Conservation (phyloP, 2,113 vertebrate genomes). For the Caretta caretta region DNA sequence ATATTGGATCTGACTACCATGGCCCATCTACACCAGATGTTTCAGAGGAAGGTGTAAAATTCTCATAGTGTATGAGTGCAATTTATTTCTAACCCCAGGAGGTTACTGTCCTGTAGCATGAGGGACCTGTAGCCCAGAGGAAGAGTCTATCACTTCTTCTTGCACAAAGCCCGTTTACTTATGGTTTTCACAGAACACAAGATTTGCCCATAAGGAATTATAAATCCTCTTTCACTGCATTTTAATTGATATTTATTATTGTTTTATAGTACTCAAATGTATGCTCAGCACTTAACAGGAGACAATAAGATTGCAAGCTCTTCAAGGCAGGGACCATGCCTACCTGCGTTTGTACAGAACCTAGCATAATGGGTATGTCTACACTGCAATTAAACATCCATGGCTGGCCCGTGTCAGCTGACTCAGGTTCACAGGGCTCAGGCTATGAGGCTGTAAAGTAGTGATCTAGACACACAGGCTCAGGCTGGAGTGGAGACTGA, state of each 20-base stretch:
- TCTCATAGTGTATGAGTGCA: not conserved
- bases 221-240: not conserved
- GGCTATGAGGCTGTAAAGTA: not conserved
- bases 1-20: not conserved
- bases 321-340: not conserved
- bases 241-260: not conserved
- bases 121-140: fast-evolving
- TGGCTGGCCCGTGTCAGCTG: not conserved
- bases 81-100: not conserved
- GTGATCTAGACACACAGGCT: not conserved
- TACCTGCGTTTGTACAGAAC: not conserved
- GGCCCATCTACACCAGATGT: not conserved
- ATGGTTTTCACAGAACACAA: not conserved
- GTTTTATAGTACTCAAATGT: not conserved
- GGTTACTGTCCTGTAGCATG: not conserved
- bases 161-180: not conserved
- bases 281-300: not conserved
- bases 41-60: not conserved
- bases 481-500: not conserved
- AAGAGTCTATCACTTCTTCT: not conserved
- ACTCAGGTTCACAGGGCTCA: not conserved
- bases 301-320: fast-evolving
- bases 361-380: not conserved
- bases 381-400: not conserved
- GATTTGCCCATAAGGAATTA: not conserved